These are phyloP conservation scores for Leptoteleia sp. DNA, from an alignment of 1,140 invertebrate genomes.

Conservation along the genomic window DNA sequence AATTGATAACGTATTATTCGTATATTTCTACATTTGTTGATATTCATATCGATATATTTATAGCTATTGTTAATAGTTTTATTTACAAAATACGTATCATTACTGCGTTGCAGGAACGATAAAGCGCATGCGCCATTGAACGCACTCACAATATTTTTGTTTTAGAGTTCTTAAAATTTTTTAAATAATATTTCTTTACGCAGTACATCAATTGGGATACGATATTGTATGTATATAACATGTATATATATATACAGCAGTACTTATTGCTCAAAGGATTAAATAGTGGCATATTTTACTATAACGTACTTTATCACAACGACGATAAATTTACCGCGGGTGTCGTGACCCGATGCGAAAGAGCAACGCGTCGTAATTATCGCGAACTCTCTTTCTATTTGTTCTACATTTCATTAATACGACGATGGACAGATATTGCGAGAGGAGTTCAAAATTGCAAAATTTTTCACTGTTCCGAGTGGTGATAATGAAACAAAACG, in stretches of 20 bases:
- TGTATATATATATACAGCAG: slow-evolving; percentile 78
- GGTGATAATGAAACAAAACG: slow-evolving; percentile 16
- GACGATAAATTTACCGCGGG: slow-evolving; percentile 77
- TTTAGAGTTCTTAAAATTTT: slow-evolving; percentile 43
- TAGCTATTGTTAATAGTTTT: slow-evolving; percentile 55
- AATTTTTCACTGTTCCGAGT: slow-evolving; percentile 36
- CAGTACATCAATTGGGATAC: slow-evolving; percentile 76
- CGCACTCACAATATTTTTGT: slow-evolving; percentile 45
- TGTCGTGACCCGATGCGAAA: slow-evolving; percentile 69
- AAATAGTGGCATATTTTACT: slow-evolving; percentile 79
- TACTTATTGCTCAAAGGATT: slow-evolving; percentile 79
- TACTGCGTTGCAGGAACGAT: slow-evolving; percentile 60
- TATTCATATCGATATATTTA: slow-evolving; percentile 62
- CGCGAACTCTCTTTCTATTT: slow-evolving; percentile 62
- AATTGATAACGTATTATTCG: slow-evolving; percentile 53
- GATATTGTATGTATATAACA: slow-evolving; percentile 62
- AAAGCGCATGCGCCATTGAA: slow-evolving; percentile 34
- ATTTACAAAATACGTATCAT: slow-evolving; percentile 66
- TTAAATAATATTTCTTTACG: slow-evolving; percentile 69
- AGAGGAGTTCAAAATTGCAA: slow-evolving; percentile 37
- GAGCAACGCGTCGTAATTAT: slow-evolving; percentile 60
- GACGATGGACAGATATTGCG: slow-evolving; percentile 51
- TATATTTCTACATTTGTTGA: slow-evolving; percentile 62
- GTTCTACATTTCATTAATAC: slow-evolving; percentile 61
- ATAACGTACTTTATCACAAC: slow-evolving; percentile 80